phyloP scores from a whole-genome alignment of 2,797 vertebrate species.

The Fratercula arctica region DNA sequence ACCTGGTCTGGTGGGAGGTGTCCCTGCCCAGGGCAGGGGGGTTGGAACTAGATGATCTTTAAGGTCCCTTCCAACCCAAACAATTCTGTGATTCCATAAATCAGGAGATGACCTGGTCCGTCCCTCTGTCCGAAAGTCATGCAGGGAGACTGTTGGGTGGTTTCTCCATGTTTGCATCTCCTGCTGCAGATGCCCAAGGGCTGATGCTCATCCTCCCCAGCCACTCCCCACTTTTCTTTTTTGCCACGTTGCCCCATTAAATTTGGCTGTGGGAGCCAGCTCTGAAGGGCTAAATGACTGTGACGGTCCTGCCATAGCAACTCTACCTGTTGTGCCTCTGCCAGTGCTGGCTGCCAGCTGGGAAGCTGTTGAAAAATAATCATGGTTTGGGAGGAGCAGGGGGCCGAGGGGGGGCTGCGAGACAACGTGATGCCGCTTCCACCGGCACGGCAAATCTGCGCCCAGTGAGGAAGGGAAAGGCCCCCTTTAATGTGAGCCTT shows the following conservation, averaged over 20 bases:
- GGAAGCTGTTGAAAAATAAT: conserved; percentile 18
- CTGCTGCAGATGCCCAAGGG: not conserved
- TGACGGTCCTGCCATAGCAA: not conserved
- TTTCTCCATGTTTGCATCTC: not conserved
- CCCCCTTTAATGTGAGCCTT: not conserved
- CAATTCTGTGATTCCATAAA: not conserved
- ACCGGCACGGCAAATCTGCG: not conserved
- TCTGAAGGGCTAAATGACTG: not conserved
- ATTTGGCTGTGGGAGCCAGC: not conserved
- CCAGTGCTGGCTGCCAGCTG: not conserved
- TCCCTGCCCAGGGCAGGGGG: no score
- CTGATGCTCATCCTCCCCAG: not conserved
- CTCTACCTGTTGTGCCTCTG: not conserved
- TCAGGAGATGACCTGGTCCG: accelerated
- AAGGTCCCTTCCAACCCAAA: no score
- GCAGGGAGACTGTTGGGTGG: not conserved
- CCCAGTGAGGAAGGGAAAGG: not conserved
- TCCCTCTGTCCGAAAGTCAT: accelerated
- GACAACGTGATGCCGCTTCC: not conserved
- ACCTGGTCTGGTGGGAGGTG: no score
- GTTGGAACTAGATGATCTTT: no score
- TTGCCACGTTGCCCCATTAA: not conserved
- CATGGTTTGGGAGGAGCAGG: not conserved
- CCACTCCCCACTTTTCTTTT: not conserved
- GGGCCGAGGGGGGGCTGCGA: not conserved